Conservation (phyloP, 1,140 invertebrate genomes). For the Carposina sasakii region DNA sequence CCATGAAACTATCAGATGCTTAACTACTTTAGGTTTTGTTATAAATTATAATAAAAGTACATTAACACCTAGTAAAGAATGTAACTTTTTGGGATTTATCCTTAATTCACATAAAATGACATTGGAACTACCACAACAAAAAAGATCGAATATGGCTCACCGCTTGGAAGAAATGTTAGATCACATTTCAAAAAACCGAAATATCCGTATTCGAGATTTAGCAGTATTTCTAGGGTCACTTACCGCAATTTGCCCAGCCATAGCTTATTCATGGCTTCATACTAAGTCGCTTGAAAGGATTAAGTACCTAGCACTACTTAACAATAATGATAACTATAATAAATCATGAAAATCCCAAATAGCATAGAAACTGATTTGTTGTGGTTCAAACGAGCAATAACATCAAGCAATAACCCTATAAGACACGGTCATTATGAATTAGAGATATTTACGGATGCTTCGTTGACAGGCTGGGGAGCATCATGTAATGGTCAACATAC, state of each 20-base stretch:
- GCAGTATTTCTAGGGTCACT: conserved; percentile 1
- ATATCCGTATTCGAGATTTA: conserved; percentile 5
- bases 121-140: conserved; percentile 6
- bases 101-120: background rate
- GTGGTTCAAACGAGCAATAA: conserved; percentile 14
- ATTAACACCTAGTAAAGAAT: background rate
- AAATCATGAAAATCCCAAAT: conserved; percentile 2
- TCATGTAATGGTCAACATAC: conserved; percentile 5
- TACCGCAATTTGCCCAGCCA: conserved; percentile 3
- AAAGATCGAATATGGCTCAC: background rate
- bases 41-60: conserved; percentile 13
- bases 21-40: conserved; percentile 12
- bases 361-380: conserved; percentile 2
- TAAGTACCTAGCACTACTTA: conserved; percentile 3
- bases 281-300: conserved; percentile 5
- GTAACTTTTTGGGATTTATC: conserved; percentile 4
- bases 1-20: conserved; percentile 2
- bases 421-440: conserved; percentile 3
- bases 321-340: conserved; percentile 5
- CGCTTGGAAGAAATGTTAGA: background rate
- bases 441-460: conserved; percentile 20
- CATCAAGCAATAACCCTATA: conserved; percentile 6
- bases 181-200: background rate
- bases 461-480: conserved; percentile 15
- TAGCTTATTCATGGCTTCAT: conserved; percentile 6